Conservation (phyloP, 2,888 invertebrate genomes). For the Stenotaenia linearis region DNA sequence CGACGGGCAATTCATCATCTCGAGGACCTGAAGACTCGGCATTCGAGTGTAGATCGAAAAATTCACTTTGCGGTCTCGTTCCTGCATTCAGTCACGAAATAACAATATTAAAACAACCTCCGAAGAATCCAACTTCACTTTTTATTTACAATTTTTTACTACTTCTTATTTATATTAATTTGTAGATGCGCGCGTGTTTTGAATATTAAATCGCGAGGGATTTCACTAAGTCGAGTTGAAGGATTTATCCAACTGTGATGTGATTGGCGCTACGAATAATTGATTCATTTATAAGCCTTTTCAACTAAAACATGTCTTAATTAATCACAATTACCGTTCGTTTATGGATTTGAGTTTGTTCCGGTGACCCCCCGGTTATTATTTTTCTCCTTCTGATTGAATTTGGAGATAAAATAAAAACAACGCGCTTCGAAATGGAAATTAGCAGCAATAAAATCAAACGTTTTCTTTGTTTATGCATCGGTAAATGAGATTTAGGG, state of each 20-base stretch:
- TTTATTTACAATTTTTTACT: too few relatives aligned
- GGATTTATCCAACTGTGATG: too few relatives aligned
- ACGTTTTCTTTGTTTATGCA: background rate
- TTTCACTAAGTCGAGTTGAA: too few relatives aligned
- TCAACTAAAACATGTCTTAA: background rate
- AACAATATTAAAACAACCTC: background rate
- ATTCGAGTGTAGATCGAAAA: conserved; percentile 30
- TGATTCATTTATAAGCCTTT: too few relatives aligned
- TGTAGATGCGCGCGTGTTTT: too few relatives aligned
- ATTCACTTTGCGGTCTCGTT: conserved; percentile 32
- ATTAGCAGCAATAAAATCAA: background rate
- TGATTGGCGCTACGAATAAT: too few relatives aligned
- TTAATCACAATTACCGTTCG: background rate
- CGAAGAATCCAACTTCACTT: background rate
- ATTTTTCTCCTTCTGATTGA: background rate
- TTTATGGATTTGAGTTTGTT: background rate
- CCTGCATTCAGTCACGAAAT: background rate
- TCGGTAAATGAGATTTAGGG: background rate
- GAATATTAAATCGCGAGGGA: too few relatives aligned
- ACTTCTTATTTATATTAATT: too few relatives aligned
- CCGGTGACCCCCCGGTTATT: background rate
- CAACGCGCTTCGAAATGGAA: background rate
- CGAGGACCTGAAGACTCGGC: conserved; percentile 29
- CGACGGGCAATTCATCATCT: conserved; percentile 34
- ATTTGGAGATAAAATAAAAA: background rate